Base-by-base conservation (phyloP, 2,888 invertebrate species). In the Parnassius smintheus region DNA sequence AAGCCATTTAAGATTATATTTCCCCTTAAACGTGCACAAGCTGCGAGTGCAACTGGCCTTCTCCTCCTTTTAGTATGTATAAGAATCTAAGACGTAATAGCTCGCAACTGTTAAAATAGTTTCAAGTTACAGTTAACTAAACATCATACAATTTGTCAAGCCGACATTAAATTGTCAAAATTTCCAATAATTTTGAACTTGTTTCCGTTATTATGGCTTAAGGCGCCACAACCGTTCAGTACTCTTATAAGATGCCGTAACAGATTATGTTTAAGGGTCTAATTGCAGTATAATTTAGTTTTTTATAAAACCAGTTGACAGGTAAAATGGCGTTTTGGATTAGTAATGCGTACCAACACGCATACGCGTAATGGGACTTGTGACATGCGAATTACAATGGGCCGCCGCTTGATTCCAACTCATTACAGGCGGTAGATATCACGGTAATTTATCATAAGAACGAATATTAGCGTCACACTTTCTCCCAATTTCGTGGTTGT, bases 381-480 rank as follows among this genome's bases (percentile, higher is more conserved):
- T 83, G 83, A 82, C 82, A 83, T 78, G 82, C 81, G 79, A 83
- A 86, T 82, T 79, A 81, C 79, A 72, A 77, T 76, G 78, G 81
- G 78, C 75, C 73, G 71, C 75, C 76, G 75, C 83, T 83, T 83
- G 77, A 85, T 85, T 84, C 78, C 76, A 73, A 75, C 79, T 78
- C 81, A 85, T 86, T 85, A 81, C 71, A 68, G 70, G 69, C 73
- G 74, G 71, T 72, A 72, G 74, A 75, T 76, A 75, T 75, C 78
- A 62, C 77, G 75, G 76, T 78, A 83, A 88, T 90, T 90, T 88
- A 88, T 90, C 89, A 90, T 85, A 74, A 82, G 82, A 80, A 81
- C 75, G 78, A 82, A 83, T 81, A 87, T 88, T 86, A 86, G 75
- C 78, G 88, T 87, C 86, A 86, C 83, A 89, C 90, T 89, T 89